A percentile compares a stretch with the other conserved stretches of the same genome.
Evolutionary conservation across 2,888 invertebrate species (phyloP).

Genomic region (Chloroclystis v-ata): DNA sequence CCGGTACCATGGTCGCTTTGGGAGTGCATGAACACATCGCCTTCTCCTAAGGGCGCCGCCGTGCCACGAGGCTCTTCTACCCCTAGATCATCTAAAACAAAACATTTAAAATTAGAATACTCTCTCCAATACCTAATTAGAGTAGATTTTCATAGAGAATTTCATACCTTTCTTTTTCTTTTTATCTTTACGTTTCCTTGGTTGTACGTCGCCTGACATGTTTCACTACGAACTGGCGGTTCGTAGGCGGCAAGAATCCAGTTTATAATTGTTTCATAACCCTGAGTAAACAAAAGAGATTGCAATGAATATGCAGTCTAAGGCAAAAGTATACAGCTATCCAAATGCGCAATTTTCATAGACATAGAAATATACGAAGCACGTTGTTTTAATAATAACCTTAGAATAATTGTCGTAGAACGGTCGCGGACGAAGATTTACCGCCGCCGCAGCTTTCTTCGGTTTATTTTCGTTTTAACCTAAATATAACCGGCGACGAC

Average conservation of each 20-base stretch:
- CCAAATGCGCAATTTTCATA: constrained; percentile 68
- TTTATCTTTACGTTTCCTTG: constrained; percentile 91
- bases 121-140: neutral
- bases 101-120: constrained; percentile 5
- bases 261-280: constrained; percentile 72
- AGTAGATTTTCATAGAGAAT: neutral
- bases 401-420: constrained; percentile 52
- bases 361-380: constrained; percentile 56
- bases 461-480: constrained; percentile 77
- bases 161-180: constrained; percentile 86
- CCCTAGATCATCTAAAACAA: constrained; percentile 67
- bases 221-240: constrained; percentile 66
- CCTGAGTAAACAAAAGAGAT: constrained; percentile 66
- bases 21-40: constrained; percentile 87
- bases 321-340: constrained; percentile 38
- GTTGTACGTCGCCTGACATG: constrained; percentile 93
- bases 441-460: constrained; percentile 57
- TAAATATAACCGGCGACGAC: constrained; percentile 75
- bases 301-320: constrained; percentile 29
- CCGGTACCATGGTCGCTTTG: constrained; percentile 87
- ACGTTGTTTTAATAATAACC: constrained; percentile 73
- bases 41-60: constrained; percentile 72
- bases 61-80: constrained; percentile 69
- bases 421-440: constrained; percentile 38
- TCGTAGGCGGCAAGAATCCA: constrained; percentile 57